These are phyloP conservation scores for Eremophila alpestris DNA, from an alignment of 2,797 vertebrate genomes.

Conservation along the genomic window DNA sequence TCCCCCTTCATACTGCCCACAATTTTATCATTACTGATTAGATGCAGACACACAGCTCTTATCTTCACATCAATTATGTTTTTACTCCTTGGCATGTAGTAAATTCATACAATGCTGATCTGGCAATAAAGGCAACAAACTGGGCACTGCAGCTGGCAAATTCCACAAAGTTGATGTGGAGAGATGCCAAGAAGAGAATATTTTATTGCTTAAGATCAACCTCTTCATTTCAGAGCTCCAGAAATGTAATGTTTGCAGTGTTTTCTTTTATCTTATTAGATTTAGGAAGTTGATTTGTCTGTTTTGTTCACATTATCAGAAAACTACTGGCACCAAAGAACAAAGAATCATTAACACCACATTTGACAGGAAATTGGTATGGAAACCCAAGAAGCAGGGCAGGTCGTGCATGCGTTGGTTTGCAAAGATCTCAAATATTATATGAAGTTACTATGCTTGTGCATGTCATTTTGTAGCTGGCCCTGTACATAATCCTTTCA, in stretches of 20 bases:
- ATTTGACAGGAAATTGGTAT: neutral
- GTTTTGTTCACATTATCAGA: neutral
- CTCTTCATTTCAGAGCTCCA: neutral
- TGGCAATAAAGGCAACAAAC: slow-evolving; percentile 15
- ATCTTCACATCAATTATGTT: neutral
- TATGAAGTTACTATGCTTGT: neutral
- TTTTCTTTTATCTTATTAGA: neutral
- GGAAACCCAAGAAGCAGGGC: neutral
- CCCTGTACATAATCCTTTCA: neutral
- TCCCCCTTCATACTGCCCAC: neutral
- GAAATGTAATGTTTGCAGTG: neutral
- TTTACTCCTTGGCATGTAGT: neutral
- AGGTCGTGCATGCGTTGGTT: neutral
- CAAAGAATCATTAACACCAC: neutral
- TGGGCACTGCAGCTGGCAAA: neutral
- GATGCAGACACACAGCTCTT: neutral
- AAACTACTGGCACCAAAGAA: neutral
- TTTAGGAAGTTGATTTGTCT: neutral
- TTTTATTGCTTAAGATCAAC: slow-evolving; percentile 11
- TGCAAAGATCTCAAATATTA: neutral
- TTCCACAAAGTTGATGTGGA: neutral
- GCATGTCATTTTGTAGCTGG: neutral
- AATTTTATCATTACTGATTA: neutral
- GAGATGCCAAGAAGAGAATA: neutral
- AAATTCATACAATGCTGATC: slow-evolving; percentile 16